A percentile compares a stretch with the other conserved stretches of the same genome.
Evolutionary conservation across 2,888 invertebrate genomes (phyloP).

Genomic region (Diarsia mendica): DNA sequence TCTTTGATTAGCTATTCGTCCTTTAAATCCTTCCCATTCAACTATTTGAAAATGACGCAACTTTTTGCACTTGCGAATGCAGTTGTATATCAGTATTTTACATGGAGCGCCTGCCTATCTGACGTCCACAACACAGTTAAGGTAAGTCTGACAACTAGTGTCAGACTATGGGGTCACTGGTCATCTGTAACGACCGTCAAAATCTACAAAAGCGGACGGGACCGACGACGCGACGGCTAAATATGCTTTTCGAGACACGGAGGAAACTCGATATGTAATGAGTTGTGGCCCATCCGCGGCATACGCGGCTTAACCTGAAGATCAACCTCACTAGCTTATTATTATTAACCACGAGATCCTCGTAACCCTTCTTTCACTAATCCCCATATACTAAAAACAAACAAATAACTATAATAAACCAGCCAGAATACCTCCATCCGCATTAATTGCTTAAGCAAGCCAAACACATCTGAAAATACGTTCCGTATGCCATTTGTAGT

Average conservation of each 20-base stretch:
- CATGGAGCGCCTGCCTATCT: neutral
- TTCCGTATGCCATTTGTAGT: slow-evolving; percentile 74
- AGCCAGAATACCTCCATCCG: slow-evolving; percentile 43
- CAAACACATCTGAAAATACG: slow-evolving; percentile 73
- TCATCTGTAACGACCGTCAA: too few species aligned
- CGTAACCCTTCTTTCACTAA: slow-evolving; percentile 1
- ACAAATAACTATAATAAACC: slow-evolving; percentile 28
- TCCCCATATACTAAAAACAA: neutral
- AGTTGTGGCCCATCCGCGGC: neutral
- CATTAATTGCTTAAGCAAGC: slow-evolving; percentile 66
- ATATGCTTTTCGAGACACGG: neutral
- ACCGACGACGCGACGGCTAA: too few species aligned
- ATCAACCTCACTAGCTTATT: too few species aligned
- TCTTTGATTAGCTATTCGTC: slow-evolving; percentile 5
- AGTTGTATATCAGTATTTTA: neutral
- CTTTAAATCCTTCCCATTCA: neutral
- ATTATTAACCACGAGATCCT: too few species aligned
- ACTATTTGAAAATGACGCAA: neutral
- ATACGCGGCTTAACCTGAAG: too few species aligned
- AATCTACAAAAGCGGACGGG: too few species aligned
- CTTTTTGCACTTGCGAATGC: neutral
- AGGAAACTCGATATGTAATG: neutral
- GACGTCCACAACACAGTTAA: neutral
- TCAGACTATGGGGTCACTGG: neutral
- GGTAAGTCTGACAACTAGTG: neutral